Evolutionary conservation across 53 echinoderm and acorn worm genomes (phyloP), one percentile per base, ranked within the genome.

Genomic region (Hippasteria phrygiana): DNA sequence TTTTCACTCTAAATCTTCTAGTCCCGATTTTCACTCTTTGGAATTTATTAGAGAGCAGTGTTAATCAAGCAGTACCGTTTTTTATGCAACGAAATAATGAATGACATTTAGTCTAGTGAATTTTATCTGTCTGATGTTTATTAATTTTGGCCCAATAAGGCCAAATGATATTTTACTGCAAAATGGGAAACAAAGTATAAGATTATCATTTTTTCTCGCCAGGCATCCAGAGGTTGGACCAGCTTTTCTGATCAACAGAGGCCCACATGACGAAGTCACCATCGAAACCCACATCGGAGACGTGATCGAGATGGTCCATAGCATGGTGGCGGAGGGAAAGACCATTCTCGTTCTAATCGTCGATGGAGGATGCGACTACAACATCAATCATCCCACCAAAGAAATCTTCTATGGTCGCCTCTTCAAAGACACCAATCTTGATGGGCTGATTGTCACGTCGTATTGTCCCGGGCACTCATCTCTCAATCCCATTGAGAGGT

Each of bases 291-390:
- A 92, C 63, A 73, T 75, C 17, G 80, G 64, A 11, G 92, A 92
- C 84, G 43, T 92, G 38, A 63, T 89, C 2, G 71, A 78, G 47
- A 22, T 88, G 43, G 39, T 92, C 31, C 50, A 5, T 32, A 59
- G 59, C 65, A 64, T 62, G 26, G 83, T 89, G 13, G 83, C 31
- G 22, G 62, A 1, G 12, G 63, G 62, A 17, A 56, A 42, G 62
- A 54, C 42, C 28, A 39, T 55, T 39, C 18, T 80, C 16, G 42
- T 80, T 18, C 38, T 80, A 10, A 56, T 80, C 29, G 80, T 48
- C 17, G 91, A 91, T 45, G 92, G 92, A 32, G 94, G 90, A 20
- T 69, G 82, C 1, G 94, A 94, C 43, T 87, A 83, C 53, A 91
- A 94, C 45, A 22, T 76, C 10, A 88, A 88, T 13, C 93, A 93